phyloP scores from a whole-genome alignment of 2,113 vertebrate genomes.

The Chascanopsetta lugubris region DNA sequence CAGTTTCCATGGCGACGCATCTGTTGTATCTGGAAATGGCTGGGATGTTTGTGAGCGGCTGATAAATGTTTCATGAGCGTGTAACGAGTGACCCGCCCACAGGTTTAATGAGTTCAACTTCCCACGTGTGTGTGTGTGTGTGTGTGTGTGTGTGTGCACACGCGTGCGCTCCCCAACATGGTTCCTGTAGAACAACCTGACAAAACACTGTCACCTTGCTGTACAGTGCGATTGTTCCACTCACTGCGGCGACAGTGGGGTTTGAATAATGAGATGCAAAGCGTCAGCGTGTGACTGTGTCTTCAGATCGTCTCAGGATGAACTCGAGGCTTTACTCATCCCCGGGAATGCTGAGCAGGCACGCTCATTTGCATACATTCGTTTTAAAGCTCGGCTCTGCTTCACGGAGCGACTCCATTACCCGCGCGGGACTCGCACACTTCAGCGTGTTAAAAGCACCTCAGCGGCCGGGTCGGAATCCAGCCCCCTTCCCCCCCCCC shows the following conservation, averaged over 20 bases:
- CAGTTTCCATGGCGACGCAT: not conserved
- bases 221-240: constrained; percentile 25
- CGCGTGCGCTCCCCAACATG: no score
- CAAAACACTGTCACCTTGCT: not conserved
- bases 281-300: constrained; percentile 31
- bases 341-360: constrained; percentile 57
- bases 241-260: constrained; percentile 21
- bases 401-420: constrained; percentile 27
- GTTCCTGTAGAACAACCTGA: no score
- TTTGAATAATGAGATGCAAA: constrained; percentile 58
- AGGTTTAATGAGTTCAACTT: constrained; percentile 21
- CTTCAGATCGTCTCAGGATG: constrained; percentile 58
- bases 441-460: constrained; percentile 36
- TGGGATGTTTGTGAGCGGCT: not conserved
- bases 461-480: constrained; percentile 1
- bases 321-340: constrained; percentile 59
- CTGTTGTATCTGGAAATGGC: not conserved
- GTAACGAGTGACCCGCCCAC: not conserved
- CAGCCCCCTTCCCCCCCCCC: no score
- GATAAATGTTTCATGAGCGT: constrained; percentile 6
- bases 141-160: not conserved
- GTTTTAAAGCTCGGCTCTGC: constrained; percentile 42
- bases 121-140: not conserved
- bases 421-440: constrained; percentile 23
- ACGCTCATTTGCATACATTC: constrained; percentile 53